Conservation (phyloP, 2,888 invertebrate species). For the Escarpia spicata region DNA sequence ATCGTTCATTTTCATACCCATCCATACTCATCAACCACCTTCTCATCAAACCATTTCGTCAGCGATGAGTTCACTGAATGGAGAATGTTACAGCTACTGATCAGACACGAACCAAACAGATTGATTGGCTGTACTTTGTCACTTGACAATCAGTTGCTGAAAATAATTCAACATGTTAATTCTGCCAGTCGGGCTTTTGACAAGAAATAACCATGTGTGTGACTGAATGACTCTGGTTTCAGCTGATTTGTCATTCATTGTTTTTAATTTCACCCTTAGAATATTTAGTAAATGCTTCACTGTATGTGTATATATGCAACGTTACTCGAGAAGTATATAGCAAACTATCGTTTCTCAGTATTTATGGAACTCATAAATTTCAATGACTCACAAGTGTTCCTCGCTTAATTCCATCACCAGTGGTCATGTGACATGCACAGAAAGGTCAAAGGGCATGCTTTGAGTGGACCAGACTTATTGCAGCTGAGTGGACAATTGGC, state of each 20-base stretch:
- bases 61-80: background rate
- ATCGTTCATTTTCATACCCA: background rate
- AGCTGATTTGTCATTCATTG: background rate
- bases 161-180: background rate
- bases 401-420: background rate
- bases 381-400: background rate
- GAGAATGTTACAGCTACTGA: background rate
- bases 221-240: background rate
- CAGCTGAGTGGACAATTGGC: background rate
- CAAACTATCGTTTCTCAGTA: background rate
- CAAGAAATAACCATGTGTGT: background rate
- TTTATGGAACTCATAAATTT: background rate
- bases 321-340: slow-evolving; percentile 16
- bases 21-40: too few species aligned
- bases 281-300: background rate
- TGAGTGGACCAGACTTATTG: too few species aligned
- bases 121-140: background rate
- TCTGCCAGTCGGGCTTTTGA: background rate
- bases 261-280: background rate
- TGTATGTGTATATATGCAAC: slow-evolving; percentile 7
- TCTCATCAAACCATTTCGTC: background rate
- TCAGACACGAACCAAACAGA: background rate
- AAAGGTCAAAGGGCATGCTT: background rate
- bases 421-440: background rate
- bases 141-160: background rate